A percentile compares a stretch with the other conserved stretches of the same genome.
These are phyloP conservation scores for Auanema sp. DNA, from an alignment of 2,888 invertebrate species.

Conservation along the genomic window DNA sequence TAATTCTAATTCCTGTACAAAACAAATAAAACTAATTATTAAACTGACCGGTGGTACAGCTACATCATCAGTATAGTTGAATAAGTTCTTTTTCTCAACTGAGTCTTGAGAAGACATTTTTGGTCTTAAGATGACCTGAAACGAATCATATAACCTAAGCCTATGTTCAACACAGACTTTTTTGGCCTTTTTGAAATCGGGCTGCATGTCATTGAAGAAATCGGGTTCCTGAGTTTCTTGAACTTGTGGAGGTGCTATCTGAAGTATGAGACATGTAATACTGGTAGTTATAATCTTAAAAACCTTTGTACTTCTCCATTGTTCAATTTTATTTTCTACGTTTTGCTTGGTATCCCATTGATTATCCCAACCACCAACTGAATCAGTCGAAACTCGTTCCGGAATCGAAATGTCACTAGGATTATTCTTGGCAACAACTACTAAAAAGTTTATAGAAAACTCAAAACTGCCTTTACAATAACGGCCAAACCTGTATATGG, in stretches of 20 bases:
- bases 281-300: not conserved
- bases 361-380: constrained; percentile 38
- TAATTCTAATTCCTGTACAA: not conserved
- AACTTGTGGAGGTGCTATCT: constrained; percentile 20
- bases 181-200: constrained; percentile 54
- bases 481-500: constrained; percentile 28
- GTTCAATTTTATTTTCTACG: constrained; percentile 56
- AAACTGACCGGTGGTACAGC: not conserved
- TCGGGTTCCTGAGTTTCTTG: constrained; percentile 39
- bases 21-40: not conserved
- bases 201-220: constrained; percentile 55
- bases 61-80: not conserved
- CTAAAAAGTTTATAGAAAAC: not conserved
- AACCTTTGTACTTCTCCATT: constrained; percentile 39
- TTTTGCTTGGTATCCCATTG: constrained; percentile 45
- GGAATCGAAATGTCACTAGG: constrained; percentile 4
- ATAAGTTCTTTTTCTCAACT: not conserved
- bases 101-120: not conserved
- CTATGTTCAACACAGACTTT: constrained; percentile 29
- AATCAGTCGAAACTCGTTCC: constrained; percentile 23
- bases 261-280: constrained; percentile 19
- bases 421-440: not conserved
- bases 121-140: not conserved
- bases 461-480: not conserved
- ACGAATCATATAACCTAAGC: not conserved